A percentile compares a stretch with the other conserved stretches of the same genome.
Conservation (phyloP, 1,140 invertebrate genomes). For the Teleopsis dalmanni region DNA sequence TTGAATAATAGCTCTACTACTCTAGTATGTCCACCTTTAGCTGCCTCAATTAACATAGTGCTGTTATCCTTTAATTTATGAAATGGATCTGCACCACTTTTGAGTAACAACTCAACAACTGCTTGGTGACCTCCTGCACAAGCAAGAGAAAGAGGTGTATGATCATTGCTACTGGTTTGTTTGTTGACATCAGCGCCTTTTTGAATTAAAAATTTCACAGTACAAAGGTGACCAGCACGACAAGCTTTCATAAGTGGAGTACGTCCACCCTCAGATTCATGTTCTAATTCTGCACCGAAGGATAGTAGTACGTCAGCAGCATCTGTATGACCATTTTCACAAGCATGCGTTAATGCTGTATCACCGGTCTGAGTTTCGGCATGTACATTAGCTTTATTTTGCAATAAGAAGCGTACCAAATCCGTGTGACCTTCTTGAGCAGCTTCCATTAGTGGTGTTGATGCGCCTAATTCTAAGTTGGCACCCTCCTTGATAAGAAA, state of each 20-base stretch:
- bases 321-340: conserved; percentile 94
- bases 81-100: conserved; percentile 86
- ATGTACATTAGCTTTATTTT: conserved; percentile 81
- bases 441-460: conserved; percentile 97
- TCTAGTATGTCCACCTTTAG: conserved; percentile 91
- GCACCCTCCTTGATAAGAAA: conserved; percentile 93
- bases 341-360: conserved; percentile 95
- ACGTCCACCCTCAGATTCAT: conserved; percentile 86
- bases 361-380: conserved; percentile 91
- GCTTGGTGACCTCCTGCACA: conserved; percentile 91
- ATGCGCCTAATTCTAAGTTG: conserved; percentile 91
- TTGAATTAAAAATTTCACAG: conserved; percentile 91
- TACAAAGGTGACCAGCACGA: conserved; percentile 95
- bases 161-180: conserved; percentile 95
- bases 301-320: conserved; percentile 80
- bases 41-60: conserved; percentile 96
- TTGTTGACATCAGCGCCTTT: conserved; percentile 90
- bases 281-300: conserved; percentile 87
- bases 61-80: conserved; percentile 98
- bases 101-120: conserved; percentile 85
- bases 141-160: conserved; percentile 93
- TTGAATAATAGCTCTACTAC: conserved; percentile 93
- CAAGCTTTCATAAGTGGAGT: conserved; percentile 99
- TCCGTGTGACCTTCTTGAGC: conserved; percentile 95
- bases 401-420: conserved; percentile 79